Evolutionary conservation across 1,140 invertebrate species (phyloP), one percentile per base, ranked within the genome.

Genomic region (Drosophila truncata): DNA sequence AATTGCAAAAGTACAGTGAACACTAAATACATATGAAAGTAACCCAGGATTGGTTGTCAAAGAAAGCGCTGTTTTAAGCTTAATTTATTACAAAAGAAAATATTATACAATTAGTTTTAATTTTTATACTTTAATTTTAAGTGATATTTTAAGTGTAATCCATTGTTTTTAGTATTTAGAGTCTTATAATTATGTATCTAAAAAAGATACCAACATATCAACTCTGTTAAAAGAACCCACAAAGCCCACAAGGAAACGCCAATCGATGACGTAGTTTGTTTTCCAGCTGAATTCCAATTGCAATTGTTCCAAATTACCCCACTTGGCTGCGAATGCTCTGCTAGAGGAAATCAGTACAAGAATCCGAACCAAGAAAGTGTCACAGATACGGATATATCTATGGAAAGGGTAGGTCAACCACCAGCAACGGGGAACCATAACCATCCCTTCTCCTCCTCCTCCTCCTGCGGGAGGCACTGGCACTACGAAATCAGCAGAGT

Each of bases 231-330:
- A 39, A 39, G 35, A 37, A 37, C 35, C 6, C 0, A 37, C 37
- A 16, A 39, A 49, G 46, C 4, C 2, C 2, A 23, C 20, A 25
- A 14, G 20, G 11, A 50, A 10, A 39, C 23, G 29, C 10, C n/a
- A 11, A 16, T 39, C 11, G 11, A 69, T 78, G 74, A 69, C 63
- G 72, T 62, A 69, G 75, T 69, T 77, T 44, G 41, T 64, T 74
- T 74, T 75, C 33, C 33, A 41, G 35, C 37, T 49, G 20, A 60
- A 78, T 57, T 47, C 37, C 61, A 60, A 77, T 55, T 60, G 52
- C 62, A 66, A 76, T 77, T 76, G 46, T 33, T 42, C 35, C 31
- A 57, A 78, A 70, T 78, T 78, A 62, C 64, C 46, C 54, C 62
- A 78, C 47, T 69, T 75, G 54, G 37, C 39, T 50, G 33, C 57